Evolutionary conservation across 2,888 invertebrate genomes (phyloP), one percentile per base, ranked within the genome.

Genomic region (Standfussiana lucernea): DNA sequence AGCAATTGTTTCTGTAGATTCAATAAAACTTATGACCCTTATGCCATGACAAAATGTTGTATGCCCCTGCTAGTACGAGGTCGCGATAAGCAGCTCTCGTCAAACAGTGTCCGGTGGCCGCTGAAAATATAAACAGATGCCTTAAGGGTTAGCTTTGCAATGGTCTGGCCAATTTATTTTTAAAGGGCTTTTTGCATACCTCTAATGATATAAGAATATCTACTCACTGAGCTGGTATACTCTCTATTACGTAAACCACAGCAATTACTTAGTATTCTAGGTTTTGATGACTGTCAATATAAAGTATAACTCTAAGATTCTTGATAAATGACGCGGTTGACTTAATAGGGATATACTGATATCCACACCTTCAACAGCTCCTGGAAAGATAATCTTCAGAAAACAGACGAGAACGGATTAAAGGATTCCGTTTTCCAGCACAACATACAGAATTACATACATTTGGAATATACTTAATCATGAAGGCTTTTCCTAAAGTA

Each of bases 61-160:
- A 21, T 0, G 64, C 28, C 71, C 70, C 85, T 83, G 83, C n/a
- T 11, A 82, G 76, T 82, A 77, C 67, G 47, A 68, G 81, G 75
- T 62, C 87, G 90, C 90, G 88, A 92, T 93, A 93, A 92, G 92
- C 93, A 93, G 91, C 71, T 77, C 84, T 93, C 91, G 75, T 91
- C 95, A 95, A 95, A 95, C 93, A 95, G 76, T 88, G 92, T 89
- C 89, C 88, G 80, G 85, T 80, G 75, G 79, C 79, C 90, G 83
- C 90, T 95, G 94, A 95, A 95, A 95, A 95, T 95, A 96, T 95
- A 95, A 96, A 95, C 95, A 95, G 91, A 82, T 83, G 78, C 32
- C 70, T 94, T 95, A 95, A 95, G 95, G 93, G 83, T 85, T 81
- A 83, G 88, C 47, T 66, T 64, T 2, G 18, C 2, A 35, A n/a